Percentiles rank a stretch among this genome's conserved stretches.
Conservation (phyloP, 1,140 invertebrate species). For the Plutomurus gul region DNA sequence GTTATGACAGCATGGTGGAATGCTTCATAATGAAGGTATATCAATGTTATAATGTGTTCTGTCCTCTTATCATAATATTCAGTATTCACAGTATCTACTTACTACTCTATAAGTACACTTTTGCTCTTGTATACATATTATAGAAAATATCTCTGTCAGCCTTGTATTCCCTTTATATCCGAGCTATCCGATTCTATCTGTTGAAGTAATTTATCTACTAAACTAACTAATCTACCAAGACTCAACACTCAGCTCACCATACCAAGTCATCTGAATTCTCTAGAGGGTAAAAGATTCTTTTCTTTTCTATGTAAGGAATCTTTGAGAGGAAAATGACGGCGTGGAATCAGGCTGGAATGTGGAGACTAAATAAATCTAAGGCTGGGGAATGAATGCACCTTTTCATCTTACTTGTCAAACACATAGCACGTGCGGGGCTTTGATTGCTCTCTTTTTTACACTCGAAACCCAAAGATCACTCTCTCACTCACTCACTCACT, state of each 20-base stretch:
- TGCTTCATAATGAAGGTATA: constrained; percentile 23
- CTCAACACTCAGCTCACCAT: neutral
- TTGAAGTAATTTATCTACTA: neutral
- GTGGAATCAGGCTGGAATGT: constrained; percentile 10
- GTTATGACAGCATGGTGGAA: constrained; percentile 45
- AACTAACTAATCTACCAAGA: neutral
- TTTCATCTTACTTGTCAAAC: constrained; percentile 30
- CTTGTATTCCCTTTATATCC: too few species aligned
- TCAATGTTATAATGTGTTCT: neutral
- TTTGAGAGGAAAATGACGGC: constrained; percentile 4
- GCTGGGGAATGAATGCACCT: constrained; percentile 31
- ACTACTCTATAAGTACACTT: too few species aligned
- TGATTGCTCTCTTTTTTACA: constrained; percentile 32
- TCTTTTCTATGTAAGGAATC: neutral
- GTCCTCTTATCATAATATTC: neutral
- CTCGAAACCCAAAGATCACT: constrained; percentile 14
- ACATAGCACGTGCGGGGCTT: constrained; percentile 27
- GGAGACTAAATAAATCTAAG: constrained; percentile 11
- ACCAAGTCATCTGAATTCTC: neutral
- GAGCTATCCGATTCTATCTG: neutral
- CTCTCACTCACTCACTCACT: neutral
- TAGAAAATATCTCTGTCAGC: too few species aligned
- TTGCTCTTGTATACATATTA: too few species aligned
- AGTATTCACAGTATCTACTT: neutral
- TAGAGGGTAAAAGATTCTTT: neutral